These are phyloP conservation scores for Leucopsar rothschildi DNA, from an alignment of 2,113 vertebrate species.

Conservation along the genomic window DNA sequence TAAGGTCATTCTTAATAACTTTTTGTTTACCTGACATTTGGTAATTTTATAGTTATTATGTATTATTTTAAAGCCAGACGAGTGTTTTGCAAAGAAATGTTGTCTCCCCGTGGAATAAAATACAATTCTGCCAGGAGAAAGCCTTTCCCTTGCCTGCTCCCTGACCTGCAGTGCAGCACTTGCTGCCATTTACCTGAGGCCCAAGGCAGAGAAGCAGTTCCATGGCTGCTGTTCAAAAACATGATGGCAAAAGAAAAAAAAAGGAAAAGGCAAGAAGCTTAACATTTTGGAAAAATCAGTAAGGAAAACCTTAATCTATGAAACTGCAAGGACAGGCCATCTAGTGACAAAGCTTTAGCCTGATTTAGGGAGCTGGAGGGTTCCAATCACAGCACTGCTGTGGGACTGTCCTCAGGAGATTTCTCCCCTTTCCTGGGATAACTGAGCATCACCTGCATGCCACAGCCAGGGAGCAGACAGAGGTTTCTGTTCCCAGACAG, in stretches of 20 bases:
- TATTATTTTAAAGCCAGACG: slow-evolving; percentile 64
- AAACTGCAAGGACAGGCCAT: not conserved
- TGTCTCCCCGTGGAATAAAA: slow-evolving; percentile 23
- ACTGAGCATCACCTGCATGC: accelerated
- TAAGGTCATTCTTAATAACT: slow-evolving; percentile 87
- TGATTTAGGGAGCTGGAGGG: not conserved
- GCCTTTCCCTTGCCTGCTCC: not conserved
- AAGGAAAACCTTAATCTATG: not conserved
- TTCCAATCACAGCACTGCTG: accelerated
- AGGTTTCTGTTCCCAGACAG: accelerated
- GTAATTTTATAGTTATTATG: slow-evolving; percentile 77
- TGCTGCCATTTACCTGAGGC: not conserved
- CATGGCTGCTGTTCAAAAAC: not conserved
- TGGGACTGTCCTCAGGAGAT: not conserved
- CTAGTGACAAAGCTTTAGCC: not conserved
- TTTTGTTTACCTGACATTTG: slow-evolving; percentile 85
- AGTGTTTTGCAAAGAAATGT: slow-evolving; percentile 50
- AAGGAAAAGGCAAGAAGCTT: not conserved
- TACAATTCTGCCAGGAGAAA: not conserved
- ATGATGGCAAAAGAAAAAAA: not conserved
- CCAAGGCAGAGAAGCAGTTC: not conserved
- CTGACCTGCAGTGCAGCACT: not conserved
- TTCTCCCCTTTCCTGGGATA: not conserved
- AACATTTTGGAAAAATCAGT: not conserved
- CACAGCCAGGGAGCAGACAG: not conserved